phyloP scores from a whole-genome alignment of 2,888 invertebrate genomes.

The Philonicus albiceps region DNA sequence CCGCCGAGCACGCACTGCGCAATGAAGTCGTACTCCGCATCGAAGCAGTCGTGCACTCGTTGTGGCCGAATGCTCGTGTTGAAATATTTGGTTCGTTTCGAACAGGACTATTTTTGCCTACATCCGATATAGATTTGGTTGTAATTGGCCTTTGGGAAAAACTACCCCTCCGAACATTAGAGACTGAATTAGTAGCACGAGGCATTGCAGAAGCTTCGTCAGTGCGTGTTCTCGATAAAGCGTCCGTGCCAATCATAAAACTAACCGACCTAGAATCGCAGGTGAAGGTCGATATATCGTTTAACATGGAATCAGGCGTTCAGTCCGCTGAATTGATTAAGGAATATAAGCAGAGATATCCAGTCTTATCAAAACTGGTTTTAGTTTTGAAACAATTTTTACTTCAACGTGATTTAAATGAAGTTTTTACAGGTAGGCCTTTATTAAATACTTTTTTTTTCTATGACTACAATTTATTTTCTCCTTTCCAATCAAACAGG shows the following conservation, averaged over 20 bases:
- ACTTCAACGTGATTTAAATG: slow-evolving; percentile 96
- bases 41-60: slow-evolving; percentile 81
- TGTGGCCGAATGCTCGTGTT: slow-evolving; percentile 94
- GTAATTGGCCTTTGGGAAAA: slow-evolving; percentile 88
- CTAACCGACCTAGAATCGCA: slow-evolving; percentile 82
- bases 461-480: not conserved
- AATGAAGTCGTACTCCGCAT: slow-evolving; percentile 89
- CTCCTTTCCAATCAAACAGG: slow-evolving; percentile 60
- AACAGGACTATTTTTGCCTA: slow-evolving; percentile 96
- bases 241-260: slow-evolving; percentile 98
- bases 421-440: slow-evolving; percentile 86
- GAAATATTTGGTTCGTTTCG: slow-evolving; percentile 98
- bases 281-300: slow-evolving; percentile 97
- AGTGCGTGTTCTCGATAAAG: slow-evolving; percentile 96
- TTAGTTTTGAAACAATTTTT: slow-evolving; percentile 98
- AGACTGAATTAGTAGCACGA: slow-evolving; percentile 87
- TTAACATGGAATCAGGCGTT: slow-evolving; percentile 98
- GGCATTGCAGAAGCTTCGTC: slow-evolving; percentile 89
- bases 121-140: slow-evolving; percentile 80
- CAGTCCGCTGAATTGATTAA: slow-evolving; percentile 96
- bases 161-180: slow-evolving; percentile 88
- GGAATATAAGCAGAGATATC: slow-evolving; percentile 86
- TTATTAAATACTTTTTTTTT: not conserved
- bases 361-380: slow-evolving; percentile 91
- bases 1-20: slow-evolving; percentile 89